Percentiles rank a stretch among this genome's conserved stretches.
phyloP scores from a whole-genome alignment of 2,888 invertebrate genomes.

The Carabus problematicus region DNA sequence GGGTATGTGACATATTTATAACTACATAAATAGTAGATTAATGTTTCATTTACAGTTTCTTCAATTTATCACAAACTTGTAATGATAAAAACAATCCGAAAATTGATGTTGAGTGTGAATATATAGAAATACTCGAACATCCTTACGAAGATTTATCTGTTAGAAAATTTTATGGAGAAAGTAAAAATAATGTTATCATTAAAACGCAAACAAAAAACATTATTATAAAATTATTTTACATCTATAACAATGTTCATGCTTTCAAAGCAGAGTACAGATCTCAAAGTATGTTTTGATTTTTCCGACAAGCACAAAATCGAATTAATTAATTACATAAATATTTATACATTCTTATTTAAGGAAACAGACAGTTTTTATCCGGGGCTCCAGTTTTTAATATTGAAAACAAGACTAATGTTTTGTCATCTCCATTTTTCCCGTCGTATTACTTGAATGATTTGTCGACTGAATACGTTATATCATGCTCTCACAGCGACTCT shows the following conservation, averaged over 20 bases:
- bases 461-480: constrained; percentile 69
- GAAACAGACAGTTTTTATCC: constrained; percentile 64
- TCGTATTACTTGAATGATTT: constrained; percentile 71
- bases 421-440: constrained; percentile 74
- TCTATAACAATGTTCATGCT: constrained; percentile 65
- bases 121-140: constrained; percentile 71
- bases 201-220: constrained; percentile 68
- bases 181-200: constrained; percentile 59
- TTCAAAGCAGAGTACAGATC: constrained; percentile 65
- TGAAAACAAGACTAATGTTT: constrained; percentile 6
- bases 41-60: constrained; percentile 48
- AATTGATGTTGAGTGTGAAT: constrained; percentile 62
- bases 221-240: constrained; percentile 67
- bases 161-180: constrained; percentile 66
- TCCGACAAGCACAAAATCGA: too few species aligned
- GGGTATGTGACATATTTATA: constrained; percentile 53
- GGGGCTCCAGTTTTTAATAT: constrained; percentile 57
- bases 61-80: constrained; percentile 55
- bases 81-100: constrained; percentile 45
- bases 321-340: constrained; percentile 14
- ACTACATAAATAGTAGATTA: background rate
- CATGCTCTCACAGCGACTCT: constrained; percentile 59
- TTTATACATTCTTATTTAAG: constrained; percentile 54
- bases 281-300: constrained; percentile 13
- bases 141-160: constrained; percentile 68